These are phyloP conservation scores for Argya squamiceps DNA, from an alignment of 2,797 vertebrate genomes.

Conservation along the genomic window DNA sequence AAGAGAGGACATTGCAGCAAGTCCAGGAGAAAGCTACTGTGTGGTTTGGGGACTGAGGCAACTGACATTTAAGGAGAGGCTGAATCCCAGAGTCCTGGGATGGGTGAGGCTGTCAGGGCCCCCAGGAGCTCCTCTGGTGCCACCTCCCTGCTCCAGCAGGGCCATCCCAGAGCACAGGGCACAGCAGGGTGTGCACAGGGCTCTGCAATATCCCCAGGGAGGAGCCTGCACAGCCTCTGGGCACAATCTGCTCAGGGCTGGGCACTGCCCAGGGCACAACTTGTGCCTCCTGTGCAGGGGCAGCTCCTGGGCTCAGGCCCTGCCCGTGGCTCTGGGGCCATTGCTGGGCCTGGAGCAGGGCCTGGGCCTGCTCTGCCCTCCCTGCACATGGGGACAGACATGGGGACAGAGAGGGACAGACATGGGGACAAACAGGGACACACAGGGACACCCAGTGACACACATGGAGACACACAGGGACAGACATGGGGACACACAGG, in stretches of 20 bases:
- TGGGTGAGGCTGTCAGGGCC: background rate
- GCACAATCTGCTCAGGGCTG: background rate
- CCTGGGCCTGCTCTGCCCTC: background rate
- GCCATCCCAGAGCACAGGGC: background rate
- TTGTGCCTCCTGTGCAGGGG: background rate
- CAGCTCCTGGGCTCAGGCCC: background rate
- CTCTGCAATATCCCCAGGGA: background rate
- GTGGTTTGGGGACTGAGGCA: background rate
- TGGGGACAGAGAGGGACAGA: too few species aligned
- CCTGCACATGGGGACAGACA: background rate
- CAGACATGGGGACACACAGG: background rate
- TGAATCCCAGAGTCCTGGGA: fast-evolving
- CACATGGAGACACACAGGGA: background rate
- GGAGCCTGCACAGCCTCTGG: background rate
- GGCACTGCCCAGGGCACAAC: background rate
- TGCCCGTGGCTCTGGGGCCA: background rate
- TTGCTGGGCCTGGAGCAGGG: background rate
- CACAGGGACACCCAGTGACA: too few species aligned
- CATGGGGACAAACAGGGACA: background rate
- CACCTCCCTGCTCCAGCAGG: background rate
- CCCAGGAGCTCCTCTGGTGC: background rate
- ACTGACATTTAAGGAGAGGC: background rate
- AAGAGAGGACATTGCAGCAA: background rate
- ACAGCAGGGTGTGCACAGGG: background rate
- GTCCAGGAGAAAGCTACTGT: background rate